phyloP scores from a whole-genome alignment of 2,113 vertebrate genomes.

The Candoia aspera region DNA sequence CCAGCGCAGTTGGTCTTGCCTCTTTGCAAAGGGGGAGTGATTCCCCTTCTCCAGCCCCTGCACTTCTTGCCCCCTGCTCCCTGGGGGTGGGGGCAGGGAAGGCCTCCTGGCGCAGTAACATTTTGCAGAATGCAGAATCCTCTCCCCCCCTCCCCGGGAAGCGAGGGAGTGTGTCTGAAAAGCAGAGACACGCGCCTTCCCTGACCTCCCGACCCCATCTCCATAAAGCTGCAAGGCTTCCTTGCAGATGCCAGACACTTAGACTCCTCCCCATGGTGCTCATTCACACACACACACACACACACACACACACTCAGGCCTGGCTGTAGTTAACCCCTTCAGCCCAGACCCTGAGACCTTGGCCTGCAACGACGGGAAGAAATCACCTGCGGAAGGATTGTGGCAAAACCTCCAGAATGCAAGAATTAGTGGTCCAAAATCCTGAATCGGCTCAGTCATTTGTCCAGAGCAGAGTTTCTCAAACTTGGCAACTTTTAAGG shows the following conservation, averaged over 20 bases:
- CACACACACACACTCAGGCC: not conserved
- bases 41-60: not conserved
- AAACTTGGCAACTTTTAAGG: too few relatives aligned
- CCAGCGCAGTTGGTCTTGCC: conserved; percentile 3
- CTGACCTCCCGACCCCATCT: conserved; percentile 22
- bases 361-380: too few relatives aligned
- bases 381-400: not conserved
- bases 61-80: not conserved
- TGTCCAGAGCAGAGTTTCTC: too few relatives aligned
- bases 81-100: not conserved
- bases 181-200: conserved; percentile 24
- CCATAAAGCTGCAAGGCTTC: conserved; percentile 31
- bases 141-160: not conserved
- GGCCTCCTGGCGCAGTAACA: conserved; percentile 11
- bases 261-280: not conserved
- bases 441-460: too few relatives aligned
- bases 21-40: not conserved
- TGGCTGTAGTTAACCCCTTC: not conserved
- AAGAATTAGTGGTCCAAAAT: too few relatives aligned
- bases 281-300: not conserved
- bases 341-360: not conserved
- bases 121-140: not conserved
- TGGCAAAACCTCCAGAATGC: not conserved
- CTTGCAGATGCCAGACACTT: conserved; percentile 23
- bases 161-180: conserved; percentile 8